phyloP scores from a whole-genome alignment of 1,140 invertebrate genomes.

The Drosophila bifasciata region DNA sequence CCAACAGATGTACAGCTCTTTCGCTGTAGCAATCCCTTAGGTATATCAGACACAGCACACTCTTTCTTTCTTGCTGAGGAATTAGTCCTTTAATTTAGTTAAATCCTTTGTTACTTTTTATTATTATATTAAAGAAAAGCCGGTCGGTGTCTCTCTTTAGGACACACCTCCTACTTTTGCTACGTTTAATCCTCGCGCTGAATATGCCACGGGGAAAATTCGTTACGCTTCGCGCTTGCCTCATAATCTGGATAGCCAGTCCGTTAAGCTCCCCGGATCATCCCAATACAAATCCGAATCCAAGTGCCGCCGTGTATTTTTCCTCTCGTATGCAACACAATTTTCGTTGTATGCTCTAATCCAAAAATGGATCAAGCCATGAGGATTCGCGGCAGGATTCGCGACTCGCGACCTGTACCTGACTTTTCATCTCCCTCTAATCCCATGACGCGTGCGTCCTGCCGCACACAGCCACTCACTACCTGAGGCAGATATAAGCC shows the following conservation, averaged over 20 bases:
- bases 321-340: conserved; percentile 32
- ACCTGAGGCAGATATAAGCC: conserved; percentile 66
- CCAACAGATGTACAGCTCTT: conserved; percentile 12
- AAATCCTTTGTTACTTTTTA: conserved; percentile 77
- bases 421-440: conserved; percentile 66
- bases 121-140: conserved; percentile 67
- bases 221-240: conserved; percentile 9
- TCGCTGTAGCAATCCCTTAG: neutral
- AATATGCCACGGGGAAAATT: conserved; percentile 57
- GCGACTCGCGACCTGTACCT: conserved; percentile 54
- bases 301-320: conserved; percentile 58
- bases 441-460: conserved; percentile 68
- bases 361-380: conserved; percentile 74
- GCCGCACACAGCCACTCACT: conserved; percentile 43
- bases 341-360: conserved; percentile 53
- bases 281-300: conserved; percentile 66
- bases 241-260: conserved; percentile 58
- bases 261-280: conserved; percentile 72
- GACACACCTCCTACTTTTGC: conserved; percentile 13
- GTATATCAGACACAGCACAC: neutral
- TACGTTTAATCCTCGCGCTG: conserved; percentile 42
- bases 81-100: conserved; percentile 57
- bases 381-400: conserved; percentile 20
- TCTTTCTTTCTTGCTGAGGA: neutral
- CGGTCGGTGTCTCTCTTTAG: neutral